These are phyloP conservation scores for Drosophila trapezifrons DNA, from an alignment of 1,140 invertebrate genomes.

Conservation along the genomic window DNA sequence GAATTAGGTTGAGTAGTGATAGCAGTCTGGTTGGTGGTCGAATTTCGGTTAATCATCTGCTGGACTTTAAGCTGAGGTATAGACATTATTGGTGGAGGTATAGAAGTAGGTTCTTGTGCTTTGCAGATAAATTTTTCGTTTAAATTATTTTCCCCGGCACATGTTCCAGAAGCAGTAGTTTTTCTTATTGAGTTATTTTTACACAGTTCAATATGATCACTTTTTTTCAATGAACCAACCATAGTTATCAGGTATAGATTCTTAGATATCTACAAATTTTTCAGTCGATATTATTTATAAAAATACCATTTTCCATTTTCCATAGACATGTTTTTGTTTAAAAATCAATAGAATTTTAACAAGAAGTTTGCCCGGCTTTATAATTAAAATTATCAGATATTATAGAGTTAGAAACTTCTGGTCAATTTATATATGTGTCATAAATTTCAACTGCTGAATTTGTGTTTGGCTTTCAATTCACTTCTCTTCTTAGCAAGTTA, in stretches of 20 bases:
- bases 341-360: not conserved
- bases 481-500: too few relatives aligned
- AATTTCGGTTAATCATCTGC: constrained; percentile 27
- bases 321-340: not conserved
- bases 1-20: constrained; percentile 26
- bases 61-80: constrained; percentile 32
- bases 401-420: too few relatives aligned
- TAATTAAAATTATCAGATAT: too few relatives aligned
- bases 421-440: too few relatives aligned
- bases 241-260: constrained; percentile 29
- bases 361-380: not conserved
- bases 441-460: too few relatives aligned
- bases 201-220: constrained; percentile 25
- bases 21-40: constrained; percentile 12
- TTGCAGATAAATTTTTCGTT: constrained; percentile 4
- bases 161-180: constrained; percentile 3
- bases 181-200: constrained; percentile 8
- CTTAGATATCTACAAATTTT: not conserved
- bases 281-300: not conserved
- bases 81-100: constrained; percentile 12
- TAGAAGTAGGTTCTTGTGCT: not conserved
- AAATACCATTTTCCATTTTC: not conserved
- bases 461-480: too few relatives aligned
- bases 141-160: constrained; percentile 27
- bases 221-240: constrained; percentile 62